phyloP scores from a whole-genome alignment of 2,888 invertebrate genomes.

The Clanis bilineata region DNA sequence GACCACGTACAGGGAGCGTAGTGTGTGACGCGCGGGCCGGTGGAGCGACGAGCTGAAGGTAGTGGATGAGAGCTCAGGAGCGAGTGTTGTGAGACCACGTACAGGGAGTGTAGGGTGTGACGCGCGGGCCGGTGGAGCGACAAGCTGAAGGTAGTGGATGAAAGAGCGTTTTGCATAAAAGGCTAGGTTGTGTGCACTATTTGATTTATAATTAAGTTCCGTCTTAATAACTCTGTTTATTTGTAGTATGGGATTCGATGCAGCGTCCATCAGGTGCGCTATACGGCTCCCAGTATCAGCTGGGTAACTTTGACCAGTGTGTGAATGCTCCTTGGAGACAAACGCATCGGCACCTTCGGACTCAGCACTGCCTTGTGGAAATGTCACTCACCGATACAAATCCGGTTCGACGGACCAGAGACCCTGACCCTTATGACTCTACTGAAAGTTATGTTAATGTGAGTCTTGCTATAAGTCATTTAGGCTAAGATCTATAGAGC shows the following conservation, averaged over 20 bases:
- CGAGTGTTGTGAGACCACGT: slow-evolving; percentile 3
- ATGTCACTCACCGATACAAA: slow-evolving; percentile 21
- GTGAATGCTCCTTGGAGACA: slow-evolving; percentile 30
- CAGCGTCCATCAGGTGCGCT: slow-evolving; percentile 31
- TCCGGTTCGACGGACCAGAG: slow-evolving; percentile 6
- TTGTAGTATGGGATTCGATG: slow-evolving; percentile 38
- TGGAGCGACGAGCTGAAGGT: not conserved
- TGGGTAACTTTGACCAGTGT: slow-evolving; percentile 38
- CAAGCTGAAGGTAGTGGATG: slow-evolving; percentile 3
- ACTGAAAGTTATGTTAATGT: slow-evolving; percentile 29
- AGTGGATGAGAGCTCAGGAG: not conserved
- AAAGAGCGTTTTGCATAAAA: no score
- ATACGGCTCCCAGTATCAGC: slow-evolving; percentile 26
- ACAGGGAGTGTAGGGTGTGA: no score
- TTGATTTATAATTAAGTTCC: no score
- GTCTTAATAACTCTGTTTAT: not conserved
- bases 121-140: not conserved
- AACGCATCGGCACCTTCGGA: slow-evolving; percentile 24
- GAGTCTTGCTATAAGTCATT: no score
- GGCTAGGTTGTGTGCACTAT: no score
- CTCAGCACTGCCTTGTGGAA: slow-evolving; percentile 33
- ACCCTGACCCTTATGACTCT: slow-evolving; percentile 24
- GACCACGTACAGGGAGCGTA: slow-evolving; percentile 7
- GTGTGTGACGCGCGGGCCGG: not conserved
- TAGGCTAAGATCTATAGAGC: no score